phyloP scores from a whole-genome alignment of 2,113 vertebrate genomes.

The Micromys minutus region DNA sequence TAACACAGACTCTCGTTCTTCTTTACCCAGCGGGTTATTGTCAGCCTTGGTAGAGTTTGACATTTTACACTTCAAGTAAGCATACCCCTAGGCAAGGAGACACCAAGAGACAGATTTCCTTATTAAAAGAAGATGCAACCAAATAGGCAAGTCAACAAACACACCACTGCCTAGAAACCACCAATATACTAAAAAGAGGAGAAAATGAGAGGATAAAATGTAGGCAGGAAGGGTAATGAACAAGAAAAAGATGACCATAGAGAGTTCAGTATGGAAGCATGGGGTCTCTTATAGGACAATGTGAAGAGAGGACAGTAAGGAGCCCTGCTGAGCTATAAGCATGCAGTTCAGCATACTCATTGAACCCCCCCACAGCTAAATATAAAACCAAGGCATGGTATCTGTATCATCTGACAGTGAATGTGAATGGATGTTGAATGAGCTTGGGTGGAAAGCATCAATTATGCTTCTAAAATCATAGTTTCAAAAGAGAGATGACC shows the following conservation, averaged over 20 bases:
- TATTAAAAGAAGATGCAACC: slow-evolving; percentile 87
- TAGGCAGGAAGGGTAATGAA: accelerated
- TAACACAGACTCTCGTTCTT: slow-evolving; percentile 80
- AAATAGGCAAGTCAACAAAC: slow-evolving; percentile 88
- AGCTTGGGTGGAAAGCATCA: neutral
- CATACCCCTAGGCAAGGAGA: slow-evolving; percentile 85
- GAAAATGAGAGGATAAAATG: accelerated
- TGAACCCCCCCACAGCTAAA: neutral
- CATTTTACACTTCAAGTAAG: slow-evolving; percentile 89
- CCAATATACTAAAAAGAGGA: slow-evolving; percentile 1
- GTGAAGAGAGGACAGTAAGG: neutral
- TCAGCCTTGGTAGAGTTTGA: slow-evolving; percentile 87
- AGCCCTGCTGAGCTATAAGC: neutral
- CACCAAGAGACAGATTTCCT: slow-evolving; percentile 87
- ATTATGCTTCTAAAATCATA: neutral
- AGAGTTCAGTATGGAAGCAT: neutral
- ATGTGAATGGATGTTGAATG: neutral
- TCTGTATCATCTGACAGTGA: neutral
- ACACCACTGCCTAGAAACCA: slow-evolving; percentile 81
- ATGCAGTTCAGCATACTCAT: neutral
- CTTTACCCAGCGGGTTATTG: slow-evolving; percentile 84
- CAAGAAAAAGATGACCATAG: neutral
- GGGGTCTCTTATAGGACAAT: too few species aligned
- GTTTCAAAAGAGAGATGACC: neutral
- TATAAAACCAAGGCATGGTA: neutral